phyloP scores from a whole-genome alignment of 2,888 invertebrate species.

The Nephrotoma flavescens region DNA sequence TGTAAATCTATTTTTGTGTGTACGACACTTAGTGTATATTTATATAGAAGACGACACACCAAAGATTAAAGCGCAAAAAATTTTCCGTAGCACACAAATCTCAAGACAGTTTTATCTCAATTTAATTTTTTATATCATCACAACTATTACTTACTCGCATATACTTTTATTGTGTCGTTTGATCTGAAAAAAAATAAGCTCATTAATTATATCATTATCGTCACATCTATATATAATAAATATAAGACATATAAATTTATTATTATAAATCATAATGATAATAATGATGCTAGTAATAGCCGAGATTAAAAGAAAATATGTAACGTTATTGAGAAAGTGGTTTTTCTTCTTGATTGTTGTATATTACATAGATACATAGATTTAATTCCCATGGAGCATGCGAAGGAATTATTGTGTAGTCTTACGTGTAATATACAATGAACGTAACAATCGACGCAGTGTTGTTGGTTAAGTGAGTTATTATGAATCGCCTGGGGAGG shows the following conservation, averaged over 20 bases:
- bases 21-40: neutral
- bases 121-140: neutral
- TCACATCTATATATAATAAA: neutral
- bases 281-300: neutral
- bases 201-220: neutral
- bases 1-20: neutral
- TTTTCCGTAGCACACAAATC: neutral
- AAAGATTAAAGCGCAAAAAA: neutral
- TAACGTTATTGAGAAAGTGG: neutral
- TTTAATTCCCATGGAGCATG: neutral
- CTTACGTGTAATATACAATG: neutral
- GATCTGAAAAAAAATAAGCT: neutral
- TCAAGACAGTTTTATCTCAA: neutral
- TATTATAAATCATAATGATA: neutral
- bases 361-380: neutral
- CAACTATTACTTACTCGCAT: neutral
- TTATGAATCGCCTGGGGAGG: neutral
- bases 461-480: neutral
- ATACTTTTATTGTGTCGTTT: neutral
- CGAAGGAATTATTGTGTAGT: neutral
- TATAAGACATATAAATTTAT: neutral
- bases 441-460: neutral
- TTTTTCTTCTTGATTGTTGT: neutral
- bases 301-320: neutral
- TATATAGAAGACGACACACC: neutral